Evolutionary conservation across 1,140 invertebrate species (phyloP).

Genomic region (Cydia amplana): DNA sequence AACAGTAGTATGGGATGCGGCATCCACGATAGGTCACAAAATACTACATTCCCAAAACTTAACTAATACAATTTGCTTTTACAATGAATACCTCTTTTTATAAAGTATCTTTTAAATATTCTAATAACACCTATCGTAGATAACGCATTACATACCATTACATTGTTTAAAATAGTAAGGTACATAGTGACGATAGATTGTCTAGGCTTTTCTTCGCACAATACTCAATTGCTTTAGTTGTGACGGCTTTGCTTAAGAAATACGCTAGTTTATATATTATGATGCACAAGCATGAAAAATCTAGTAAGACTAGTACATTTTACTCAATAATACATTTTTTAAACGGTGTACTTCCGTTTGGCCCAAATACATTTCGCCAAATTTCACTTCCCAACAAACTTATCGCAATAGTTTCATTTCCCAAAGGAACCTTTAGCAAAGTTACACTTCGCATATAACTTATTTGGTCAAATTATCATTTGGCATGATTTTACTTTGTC

Average conservation of each 20-base stretch:
- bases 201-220: slow-evolving; percentile 12
- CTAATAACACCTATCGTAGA: background rate
- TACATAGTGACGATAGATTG: slow-evolving; percentile 54
- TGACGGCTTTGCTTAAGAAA: slow-evolving; percentile 2
- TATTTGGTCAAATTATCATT: too few relatives aligned
- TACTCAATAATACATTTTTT: slow-evolving; percentile 10
- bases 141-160: slow-evolving; percentile 38
- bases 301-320: background rate
- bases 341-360: too few relatives aligned
- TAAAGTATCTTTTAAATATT: background rate
- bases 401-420: too few relatives aligned
- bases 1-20: slow-evolving; percentile 26
- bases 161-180: slow-evolving; percentile 55
- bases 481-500: too few relatives aligned
- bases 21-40: background rate
- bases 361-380: too few relatives aligned
- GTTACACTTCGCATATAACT: too few relatives aligned
- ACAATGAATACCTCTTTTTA: background rate
- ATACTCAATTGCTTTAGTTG: background rate
- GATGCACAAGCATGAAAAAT: background rate
- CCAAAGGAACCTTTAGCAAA: too few relatives aligned
- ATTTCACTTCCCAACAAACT: too few relatives aligned
- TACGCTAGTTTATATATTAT: slow-evolving; percentile 8
- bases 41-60: background rate
- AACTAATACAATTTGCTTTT: background rate